These are phyloP conservation scores for Neosilurus hyrtlii DNA, from an alignment of 2,797 vertebrate genomes.

Conservation along the genomic window DNA sequence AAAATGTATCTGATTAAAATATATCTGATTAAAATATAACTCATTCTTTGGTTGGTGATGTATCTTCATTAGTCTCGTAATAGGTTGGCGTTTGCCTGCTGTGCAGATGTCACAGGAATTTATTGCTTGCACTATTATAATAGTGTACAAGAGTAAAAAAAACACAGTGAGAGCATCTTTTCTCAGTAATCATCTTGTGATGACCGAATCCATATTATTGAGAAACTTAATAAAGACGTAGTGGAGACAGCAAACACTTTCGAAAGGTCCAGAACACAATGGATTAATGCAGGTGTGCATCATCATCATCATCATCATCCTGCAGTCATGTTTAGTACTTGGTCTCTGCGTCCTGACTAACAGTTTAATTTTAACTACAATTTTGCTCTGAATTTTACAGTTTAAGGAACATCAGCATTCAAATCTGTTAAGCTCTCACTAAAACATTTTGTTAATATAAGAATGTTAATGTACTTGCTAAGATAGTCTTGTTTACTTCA, in stretches of 20 bases:
- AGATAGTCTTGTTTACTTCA: no score
- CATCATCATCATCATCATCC: no score
- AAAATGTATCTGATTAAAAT: neutral
- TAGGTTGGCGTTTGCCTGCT: neutral
- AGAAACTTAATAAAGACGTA: neutral
- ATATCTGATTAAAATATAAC: no score
- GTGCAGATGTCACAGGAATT: neutral
- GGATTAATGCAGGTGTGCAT: neutral
- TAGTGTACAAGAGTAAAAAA: neutral
- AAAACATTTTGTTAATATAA: neutral
- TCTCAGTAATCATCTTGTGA: neutral
- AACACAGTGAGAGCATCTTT: neutral
- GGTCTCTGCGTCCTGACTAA: neutral
- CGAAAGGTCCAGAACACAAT: neutral
- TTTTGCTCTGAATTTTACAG: neutral
- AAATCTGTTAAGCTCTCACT: neutral
- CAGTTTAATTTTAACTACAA: neutral
- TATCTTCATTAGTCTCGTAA: neutral
- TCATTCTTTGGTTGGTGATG: neutral
- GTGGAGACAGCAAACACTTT: neutral
- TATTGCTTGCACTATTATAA: neutral
- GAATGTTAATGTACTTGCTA: neutral
- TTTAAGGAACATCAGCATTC: neutral
- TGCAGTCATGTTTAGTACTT: neutral
- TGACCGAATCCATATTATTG: neutral